Conservation (phyloP, 2,113 vertebrate species). For the Hydropotes inermis region DNA sequence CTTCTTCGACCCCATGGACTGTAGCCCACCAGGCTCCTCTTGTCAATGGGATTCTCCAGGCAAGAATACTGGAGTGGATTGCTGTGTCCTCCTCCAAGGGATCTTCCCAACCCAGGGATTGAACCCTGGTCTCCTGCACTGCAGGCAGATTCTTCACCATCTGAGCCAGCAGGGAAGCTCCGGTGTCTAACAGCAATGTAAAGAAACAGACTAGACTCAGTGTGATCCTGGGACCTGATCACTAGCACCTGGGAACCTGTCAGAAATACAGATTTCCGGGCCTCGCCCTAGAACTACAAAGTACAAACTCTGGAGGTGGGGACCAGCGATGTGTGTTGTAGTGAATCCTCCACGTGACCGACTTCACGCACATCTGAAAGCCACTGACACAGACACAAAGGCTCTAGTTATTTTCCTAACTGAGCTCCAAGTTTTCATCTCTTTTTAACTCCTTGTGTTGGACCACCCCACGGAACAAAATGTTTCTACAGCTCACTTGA, state of each 20-base stretch:
- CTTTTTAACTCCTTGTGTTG: background rate
- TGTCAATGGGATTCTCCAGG: background rate
- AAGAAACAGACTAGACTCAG: background rate
- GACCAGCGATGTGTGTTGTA: background rate
- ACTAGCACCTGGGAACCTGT: background rate
- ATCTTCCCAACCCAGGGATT: background rate
- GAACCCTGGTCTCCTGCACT: background rate
- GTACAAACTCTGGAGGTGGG: background rate
- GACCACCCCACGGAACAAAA: background rate
- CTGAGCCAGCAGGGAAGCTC: background rate
- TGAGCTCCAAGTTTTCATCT: background rate
- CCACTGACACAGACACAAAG: background rate
- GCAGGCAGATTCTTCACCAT: background rate
- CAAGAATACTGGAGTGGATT: background rate
- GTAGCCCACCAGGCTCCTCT: background rate
- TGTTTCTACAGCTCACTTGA: background rate
- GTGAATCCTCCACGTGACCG: background rate
- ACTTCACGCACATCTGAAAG: background rate
- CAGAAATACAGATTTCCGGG: background rate
- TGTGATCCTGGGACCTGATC: background rate
- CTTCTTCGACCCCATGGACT: background rate
- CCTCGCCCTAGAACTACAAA: background rate
- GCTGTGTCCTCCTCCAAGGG: background rate
- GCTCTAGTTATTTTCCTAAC: background rate
- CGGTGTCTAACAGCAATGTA: fast-evolving